Percentiles rank a stretch among this genome's conserved stretches.
These are phyloP conservation scores for Maniola hyperantus DNA, from an alignment of 2,888 invertebrate species.

Conservation along the genomic window DNA sequence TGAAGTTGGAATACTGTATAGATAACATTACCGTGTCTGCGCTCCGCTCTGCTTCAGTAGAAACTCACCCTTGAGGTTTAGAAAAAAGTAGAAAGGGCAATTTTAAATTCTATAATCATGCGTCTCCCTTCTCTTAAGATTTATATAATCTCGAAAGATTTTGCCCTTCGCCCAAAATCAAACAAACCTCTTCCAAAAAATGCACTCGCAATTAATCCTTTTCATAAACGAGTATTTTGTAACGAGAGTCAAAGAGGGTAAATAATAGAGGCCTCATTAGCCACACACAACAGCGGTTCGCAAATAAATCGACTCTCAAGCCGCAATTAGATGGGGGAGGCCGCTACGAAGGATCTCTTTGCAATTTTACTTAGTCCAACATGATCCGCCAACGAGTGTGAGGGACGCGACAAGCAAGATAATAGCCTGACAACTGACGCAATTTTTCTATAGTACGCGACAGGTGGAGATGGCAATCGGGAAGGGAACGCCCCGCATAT, in stretches of 20 bases:
- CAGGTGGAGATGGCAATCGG: no score
- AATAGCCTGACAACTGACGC: conserved; percentile 49
- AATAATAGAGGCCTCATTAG: conserved; percentile 40
- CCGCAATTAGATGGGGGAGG: conserved; percentile 68
- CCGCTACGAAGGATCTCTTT: conserved; percentile 67
- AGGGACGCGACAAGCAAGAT: conserved; percentile 68
- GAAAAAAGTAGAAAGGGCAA: background rate
- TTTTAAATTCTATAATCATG: background rate
- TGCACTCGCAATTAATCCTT: conserved; percentile 28
- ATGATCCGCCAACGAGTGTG: conserved; percentile 72
- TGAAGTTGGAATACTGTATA: no score
- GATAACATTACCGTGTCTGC: no score
- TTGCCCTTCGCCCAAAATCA: background rate
- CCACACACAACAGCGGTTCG: conserved; percentile 56
- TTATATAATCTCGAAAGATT: background rate
- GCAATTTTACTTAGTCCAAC: conserved; percentile 78
- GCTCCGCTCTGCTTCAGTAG: no score
- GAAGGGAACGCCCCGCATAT: no score
- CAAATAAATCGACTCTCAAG: conserved; percentile 74
- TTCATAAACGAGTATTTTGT: conserved; percentile 27
- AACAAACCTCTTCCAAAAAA: background rate
- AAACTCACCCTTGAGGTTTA: no score
- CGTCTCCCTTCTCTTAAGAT: background rate
- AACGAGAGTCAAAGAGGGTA: conserved; percentile 34
- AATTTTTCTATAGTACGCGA: background rate